Conservation (phyloP, 2,797 vertebrate genomes). For the Gymnopithys bicolor region DNA sequence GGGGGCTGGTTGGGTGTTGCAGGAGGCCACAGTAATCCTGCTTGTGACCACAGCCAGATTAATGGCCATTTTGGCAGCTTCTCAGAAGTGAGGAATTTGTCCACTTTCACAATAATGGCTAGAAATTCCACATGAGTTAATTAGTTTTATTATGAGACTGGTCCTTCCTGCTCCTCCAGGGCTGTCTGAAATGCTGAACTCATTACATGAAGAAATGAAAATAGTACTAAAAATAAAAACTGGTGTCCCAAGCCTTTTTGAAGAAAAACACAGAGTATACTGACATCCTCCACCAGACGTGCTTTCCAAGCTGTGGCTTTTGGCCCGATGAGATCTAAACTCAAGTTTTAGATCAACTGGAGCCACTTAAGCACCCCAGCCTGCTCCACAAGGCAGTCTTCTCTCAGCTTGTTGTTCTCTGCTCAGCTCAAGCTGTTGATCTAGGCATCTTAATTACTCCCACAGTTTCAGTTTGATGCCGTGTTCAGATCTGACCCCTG, state of each 20-base stretch:
- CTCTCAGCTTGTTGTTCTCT: not conserved
- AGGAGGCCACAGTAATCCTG: constrained; percentile 63
- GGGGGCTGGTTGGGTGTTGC: not conserved
- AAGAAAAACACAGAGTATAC: not conserved
- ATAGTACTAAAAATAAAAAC: constrained; percentile 56
- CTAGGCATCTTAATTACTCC: not conserved
- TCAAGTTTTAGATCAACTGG: not conserved
- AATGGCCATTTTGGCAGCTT: constrained; percentile 54
- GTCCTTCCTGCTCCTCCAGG: constrained; percentile 58
- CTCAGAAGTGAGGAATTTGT: constrained; percentile 50
- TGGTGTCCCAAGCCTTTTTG: constrained; percentile 17
- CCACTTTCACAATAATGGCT: constrained; percentile 63
- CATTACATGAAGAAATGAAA: constrained; percentile 57
- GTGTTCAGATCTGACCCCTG: not conserved
- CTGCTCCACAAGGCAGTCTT: not conserved
- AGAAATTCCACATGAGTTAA: constrained; percentile 62
- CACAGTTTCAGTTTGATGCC: not conserved
- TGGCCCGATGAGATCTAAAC: constrained; percentile 31
- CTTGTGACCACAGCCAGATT: constrained; percentile 54
- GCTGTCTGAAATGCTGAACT: constrained; percentile 50
- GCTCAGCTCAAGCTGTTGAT: not conserved
- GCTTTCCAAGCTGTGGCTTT: constrained; percentile 15
- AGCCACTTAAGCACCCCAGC: not conserved
- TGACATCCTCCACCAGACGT: not conserved
- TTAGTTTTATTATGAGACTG: constrained; percentile 55